Conservation (phyloP, 2,113 vertebrate genomes). For the Narcine bancroftii region DNA sequence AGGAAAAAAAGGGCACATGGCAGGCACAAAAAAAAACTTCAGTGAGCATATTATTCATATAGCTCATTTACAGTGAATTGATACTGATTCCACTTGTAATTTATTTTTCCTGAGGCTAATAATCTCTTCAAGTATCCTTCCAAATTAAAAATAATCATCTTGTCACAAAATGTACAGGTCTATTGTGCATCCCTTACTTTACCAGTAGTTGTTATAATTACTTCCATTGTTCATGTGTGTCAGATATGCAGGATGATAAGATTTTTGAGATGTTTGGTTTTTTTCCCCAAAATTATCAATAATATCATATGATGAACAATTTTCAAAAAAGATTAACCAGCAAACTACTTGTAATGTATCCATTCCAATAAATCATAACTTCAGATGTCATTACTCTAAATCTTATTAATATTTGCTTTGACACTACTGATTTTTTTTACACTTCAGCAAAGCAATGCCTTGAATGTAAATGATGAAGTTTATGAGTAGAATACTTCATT, state of each 20-base stretch:
- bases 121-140: not conserved
- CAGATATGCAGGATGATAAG: not conserved
- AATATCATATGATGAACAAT: not conserved
- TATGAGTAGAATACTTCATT: not conserved
- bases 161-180: not conserved
- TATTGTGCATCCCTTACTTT: not conserved
- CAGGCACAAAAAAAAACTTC: not conserved
- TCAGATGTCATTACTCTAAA: not conserved
- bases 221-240: not conserved
- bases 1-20: not conserved
- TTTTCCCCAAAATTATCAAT: not conserved
- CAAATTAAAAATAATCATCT: not conserved
- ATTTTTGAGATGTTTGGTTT: not conserved
- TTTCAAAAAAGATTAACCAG: not conserved
- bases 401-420: not conserved
- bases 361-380: not conserved
- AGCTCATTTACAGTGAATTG: not conserved
- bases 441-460: not conserved
- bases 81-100: not conserved
- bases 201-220: not conserved
- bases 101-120: not conserved
- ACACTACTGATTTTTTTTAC: not conserved
- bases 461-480: not conserved
- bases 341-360: not conserved
- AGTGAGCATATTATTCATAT: not conserved